A percentile compares a stretch with the other conserved stretches of the same genome.
Evolutionary conservation across 2,888 invertebrate species (phyloP).

Genomic region (Heteromyza rotundicornis): DNA sequence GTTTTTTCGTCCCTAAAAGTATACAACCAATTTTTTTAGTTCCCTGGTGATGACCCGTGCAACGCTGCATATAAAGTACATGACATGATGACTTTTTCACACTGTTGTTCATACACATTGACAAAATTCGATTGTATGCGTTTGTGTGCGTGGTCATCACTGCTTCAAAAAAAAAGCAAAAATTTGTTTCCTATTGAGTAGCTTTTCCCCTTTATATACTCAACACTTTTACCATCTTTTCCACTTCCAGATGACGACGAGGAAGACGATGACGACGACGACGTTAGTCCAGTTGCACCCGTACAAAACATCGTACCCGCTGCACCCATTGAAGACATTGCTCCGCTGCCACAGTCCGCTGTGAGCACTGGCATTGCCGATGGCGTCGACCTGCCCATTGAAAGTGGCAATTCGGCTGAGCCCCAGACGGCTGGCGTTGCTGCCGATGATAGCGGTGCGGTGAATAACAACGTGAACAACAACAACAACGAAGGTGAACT

Average conservation of each 20-base stretch:
- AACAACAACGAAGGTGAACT: conserved; percentile 62
- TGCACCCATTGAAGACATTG: conserved; percentile 58
- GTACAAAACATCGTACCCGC: conserved; percentile 58
- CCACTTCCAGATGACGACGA: conserved; percentile 67
- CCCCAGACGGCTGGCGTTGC: conserved; percentile 39
- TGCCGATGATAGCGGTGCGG: conserved; percentile 41
- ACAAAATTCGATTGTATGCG: no score
- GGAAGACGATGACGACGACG: conserved; percentile 69
- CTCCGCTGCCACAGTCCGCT: conserved; percentile 38
- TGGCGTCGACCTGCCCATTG: conserved; percentile 53
- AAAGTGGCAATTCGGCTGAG: conserved; percentile 46
- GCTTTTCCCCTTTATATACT: no score
- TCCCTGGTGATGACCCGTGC: no score
- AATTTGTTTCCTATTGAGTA: no score
- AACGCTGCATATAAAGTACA: no score
- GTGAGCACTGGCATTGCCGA: conserved; percentile 49
- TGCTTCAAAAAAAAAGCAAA: no score
- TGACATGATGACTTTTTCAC: no score
- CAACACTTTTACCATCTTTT: no score
- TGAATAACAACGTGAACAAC: conserved; percentile 29
- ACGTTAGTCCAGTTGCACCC: conserved; percentile 63
- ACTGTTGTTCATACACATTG: no score
- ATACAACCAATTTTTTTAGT: no score
- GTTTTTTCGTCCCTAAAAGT: no score
- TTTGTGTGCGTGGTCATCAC: no score